Conservation (phyloP, 2,797 vertebrate species). For the Xiphophorus birchmanni region DNA sequence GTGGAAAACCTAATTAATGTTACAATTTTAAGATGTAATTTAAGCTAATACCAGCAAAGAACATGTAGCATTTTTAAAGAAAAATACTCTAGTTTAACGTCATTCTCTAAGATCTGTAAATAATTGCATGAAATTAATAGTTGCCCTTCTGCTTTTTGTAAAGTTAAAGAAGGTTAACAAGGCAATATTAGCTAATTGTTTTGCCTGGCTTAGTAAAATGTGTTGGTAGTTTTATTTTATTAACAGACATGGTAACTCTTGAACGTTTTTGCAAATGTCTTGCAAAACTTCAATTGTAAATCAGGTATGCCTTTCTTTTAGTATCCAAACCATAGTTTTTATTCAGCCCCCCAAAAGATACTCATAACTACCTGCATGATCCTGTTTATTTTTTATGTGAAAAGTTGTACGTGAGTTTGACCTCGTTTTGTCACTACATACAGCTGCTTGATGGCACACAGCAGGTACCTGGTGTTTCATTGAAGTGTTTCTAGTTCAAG, state of each 20-base stretch:
- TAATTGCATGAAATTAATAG: not conserved
- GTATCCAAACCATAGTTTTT: not conserved
- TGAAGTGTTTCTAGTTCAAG: not conserved
- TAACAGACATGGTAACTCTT: not conserved
- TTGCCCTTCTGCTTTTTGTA: not conserved
- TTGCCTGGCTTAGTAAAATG: not conserved
- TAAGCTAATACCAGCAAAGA: not conserved
- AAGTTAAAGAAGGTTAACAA: not conserved
- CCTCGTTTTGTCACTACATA: not conserved
- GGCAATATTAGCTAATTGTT: not conserved
- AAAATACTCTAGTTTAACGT: not conserved
- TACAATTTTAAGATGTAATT: not conserved
- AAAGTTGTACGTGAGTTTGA: not conserved
- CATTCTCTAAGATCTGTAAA: not conserved
- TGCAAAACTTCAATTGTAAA: not conserved
- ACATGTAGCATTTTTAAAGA: not conserved
- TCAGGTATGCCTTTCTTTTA: not conserved
- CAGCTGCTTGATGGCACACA: not conserved
- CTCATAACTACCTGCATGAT: not conserved
- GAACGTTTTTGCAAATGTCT: not conserved
- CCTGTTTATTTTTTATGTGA: not conserved
- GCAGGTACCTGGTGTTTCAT: not conserved
- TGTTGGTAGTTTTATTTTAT: not conserved
- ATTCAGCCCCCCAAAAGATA: not conserved
- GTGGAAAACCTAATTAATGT: not conserved